Conservation (phyloP, 2,888 invertebrate genomes). For the Sclerodermus sp. region DNA sequence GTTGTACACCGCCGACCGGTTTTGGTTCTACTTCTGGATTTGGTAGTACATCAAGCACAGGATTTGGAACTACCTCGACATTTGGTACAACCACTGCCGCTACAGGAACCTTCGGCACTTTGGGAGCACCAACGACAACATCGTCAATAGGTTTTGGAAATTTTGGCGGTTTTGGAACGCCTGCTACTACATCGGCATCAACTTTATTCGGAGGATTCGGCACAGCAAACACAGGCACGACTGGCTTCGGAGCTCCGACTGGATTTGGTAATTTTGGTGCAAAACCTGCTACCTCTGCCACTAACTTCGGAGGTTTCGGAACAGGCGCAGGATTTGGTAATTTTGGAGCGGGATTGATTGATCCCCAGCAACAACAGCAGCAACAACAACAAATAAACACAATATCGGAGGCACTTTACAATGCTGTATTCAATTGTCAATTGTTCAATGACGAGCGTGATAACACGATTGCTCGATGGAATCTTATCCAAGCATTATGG, state of each 20-base stretch:
- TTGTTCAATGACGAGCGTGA: conserved; percentile 96
- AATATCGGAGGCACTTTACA: conserved; percentile 69
- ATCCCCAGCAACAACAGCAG: conserved; percentile 52
- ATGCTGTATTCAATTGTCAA: conserved; percentile 75
- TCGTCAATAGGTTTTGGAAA: conserved; percentile 55
- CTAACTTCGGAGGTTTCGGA: conserved; percentile 58
- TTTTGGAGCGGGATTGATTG: conserved; percentile 40
- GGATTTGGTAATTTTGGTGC: conserved; percentile 62
- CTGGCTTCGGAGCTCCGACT: conserved; percentile 47
- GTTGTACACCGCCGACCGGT: conserved; percentile 58
- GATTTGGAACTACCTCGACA: conserved; percentile 34
- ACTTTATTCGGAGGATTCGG: conserved; percentile 50
- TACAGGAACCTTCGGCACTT: conserved; percentile 32
- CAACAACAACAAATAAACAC: conserved; percentile 64
- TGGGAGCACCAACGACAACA: conserved; percentile 44
- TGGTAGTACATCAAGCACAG: conserved; percentile 27
- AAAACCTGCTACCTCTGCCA: conserved; percentile 57
- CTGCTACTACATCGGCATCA: conserved; percentile 41
- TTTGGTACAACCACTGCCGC: conserved; percentile 46
- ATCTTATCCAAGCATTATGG: conserved; percentile 89
- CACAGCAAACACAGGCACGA: conserved; percentile 42
- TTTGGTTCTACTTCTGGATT: conserved; percentile 49
- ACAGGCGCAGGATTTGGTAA: conserved; percentile 38
- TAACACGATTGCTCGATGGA: conserved; percentile 90
- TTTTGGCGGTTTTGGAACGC: conserved; percentile 35